phyloP scores from a whole-genome alignment of 2,113 vertebrate genomes.

The Neoarius graeffei region DNA sequence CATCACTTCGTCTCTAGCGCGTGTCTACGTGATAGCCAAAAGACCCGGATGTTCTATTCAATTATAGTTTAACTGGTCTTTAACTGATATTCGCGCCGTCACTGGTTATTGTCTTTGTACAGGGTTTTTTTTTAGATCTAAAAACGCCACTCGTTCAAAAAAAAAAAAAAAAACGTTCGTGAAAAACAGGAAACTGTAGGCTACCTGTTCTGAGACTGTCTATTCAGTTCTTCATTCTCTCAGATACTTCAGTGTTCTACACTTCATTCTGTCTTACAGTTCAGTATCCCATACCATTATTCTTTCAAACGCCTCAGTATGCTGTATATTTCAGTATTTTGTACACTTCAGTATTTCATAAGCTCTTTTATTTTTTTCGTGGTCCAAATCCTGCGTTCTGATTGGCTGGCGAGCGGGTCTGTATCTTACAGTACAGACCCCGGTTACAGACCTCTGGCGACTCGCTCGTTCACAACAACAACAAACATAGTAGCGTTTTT shows the following conservation, averaged over 20 bases:
- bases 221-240: neutral
- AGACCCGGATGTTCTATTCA: slow-evolving; percentile 48
- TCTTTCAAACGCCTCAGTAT: neutral
- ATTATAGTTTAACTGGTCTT: neutral
- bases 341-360: neutral
- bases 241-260: too few relatives aligned
- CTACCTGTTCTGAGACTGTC: too few relatives aligned
- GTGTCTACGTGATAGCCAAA: neutral
- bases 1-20: slow-evolving; percentile 31
- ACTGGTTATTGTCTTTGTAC: neutral
- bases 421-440: too few relatives aligned
- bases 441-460: too few relatives aligned
- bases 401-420: too few relatives aligned
- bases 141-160: neutral
- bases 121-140: neutral
- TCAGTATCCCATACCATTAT: neutral
- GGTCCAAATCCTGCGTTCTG: too few relatives aligned
- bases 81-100: neutral
- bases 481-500: too few relatives aligned
- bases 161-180: too few relatives aligned
- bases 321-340: neutral
- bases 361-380: too few relatives aligned
- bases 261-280: neutral
- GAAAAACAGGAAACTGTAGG: neutral
- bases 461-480: too few relatives aligned